Base-by-base conservation (phyloP, 2,797 vertebrate genomes). In the Rhinogobio ventralis region DNA sequence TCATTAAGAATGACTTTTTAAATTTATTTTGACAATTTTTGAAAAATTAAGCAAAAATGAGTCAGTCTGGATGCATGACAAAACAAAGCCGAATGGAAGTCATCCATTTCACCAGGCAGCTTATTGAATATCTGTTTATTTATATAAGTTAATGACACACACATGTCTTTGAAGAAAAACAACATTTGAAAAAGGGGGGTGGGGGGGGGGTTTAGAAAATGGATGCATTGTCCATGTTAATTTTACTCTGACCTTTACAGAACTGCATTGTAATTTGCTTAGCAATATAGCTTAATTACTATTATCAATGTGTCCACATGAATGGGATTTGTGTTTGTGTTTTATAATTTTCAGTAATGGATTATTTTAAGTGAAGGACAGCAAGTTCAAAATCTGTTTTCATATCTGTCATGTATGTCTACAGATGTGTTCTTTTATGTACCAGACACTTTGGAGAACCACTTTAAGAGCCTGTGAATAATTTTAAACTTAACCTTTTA, bases 401-500 rank as follows among this genome's bases (percentile, higher is more conserved):
- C 36, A 17, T 62, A 42, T 68, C 14, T 25, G 45, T 79, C 60
- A 73, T 90, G 7, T 7, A 84, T 83, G 45, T 79, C 88, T 91
- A 81, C 90, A 87, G 62, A 53, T 80, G 73, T 85, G 30, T 69
- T 86, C 2, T 64, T 82, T 81, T 73, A 46, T 68, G 60, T 79
- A 75, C 86, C 85, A 83, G 57, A 42, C 45, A 64, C 78, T 80
- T 80, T 25, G 19, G 4, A 25, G 57, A 66, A 75, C 86, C 73
- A 57, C 14, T 75, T 45, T 23, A 55, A 20, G 14, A 82, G 82
- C 71, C 28, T 55, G 79, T 87, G 82, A 84, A 81, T 86, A 36
- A 88, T 86, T 89, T 85, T 89, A 83, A 57, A 55, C 62, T 53
- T 77, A n/a, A 74, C 55, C 4, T 28, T 55, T 60, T 82, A 46